phyloP scores from a whole-genome alignment of 2,888 invertebrate genomes.

The Trachelus troglodyta region DNA sequence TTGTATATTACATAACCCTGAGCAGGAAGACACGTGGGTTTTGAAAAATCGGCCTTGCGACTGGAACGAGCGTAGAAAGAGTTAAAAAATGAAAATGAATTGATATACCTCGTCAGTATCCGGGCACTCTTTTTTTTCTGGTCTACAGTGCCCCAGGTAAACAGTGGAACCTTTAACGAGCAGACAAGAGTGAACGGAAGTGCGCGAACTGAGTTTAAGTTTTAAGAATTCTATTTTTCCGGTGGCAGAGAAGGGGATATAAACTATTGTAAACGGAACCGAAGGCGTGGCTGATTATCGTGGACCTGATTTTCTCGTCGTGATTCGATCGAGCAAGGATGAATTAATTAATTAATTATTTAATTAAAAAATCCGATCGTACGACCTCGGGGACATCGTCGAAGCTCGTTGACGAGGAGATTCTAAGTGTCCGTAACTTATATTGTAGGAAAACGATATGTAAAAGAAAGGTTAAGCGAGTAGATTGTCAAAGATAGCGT shows the following conservation, averaged over 20 bases:
- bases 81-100: neutral
- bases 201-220: constrained; percentile 55
- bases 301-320: neutral
- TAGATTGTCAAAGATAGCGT: neutral
- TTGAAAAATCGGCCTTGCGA: neutral
- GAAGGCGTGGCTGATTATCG: constrained; percentile 3
- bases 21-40: neutral
- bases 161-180: neutral
- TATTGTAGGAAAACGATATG: neutral
- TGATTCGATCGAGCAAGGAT: neutral
- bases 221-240: constrained; percentile 66
- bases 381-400: neutral
- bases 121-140: constrained; percentile 9
- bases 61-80: neutral
- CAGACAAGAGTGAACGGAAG: constrained; percentile 30
- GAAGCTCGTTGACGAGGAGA: neutral
- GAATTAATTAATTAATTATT: neutral
- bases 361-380: neutral
- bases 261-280: constrained; percentile 22
- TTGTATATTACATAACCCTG: neutral
- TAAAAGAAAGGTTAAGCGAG: neutral
- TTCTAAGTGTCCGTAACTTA: neutral
- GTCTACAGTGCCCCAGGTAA: constrained; percentile 5
- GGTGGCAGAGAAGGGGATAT: constrained; percentile 40
- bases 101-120: neutral